Evolutionary conservation across 2,888 invertebrate genomes (phyloP).

Genomic region (Lottia scabra): DNA sequence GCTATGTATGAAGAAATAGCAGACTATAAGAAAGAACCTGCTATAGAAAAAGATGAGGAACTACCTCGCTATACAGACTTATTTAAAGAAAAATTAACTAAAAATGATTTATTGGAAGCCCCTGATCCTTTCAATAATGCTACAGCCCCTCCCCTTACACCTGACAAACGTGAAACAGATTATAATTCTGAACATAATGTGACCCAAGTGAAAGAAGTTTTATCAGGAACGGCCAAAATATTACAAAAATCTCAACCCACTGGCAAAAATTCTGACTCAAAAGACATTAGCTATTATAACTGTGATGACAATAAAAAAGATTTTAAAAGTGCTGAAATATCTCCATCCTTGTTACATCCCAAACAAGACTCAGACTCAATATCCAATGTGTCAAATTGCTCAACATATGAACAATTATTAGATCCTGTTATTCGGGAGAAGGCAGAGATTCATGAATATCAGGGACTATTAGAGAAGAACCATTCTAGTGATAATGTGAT

Average conservation of each 20-base stretch:
- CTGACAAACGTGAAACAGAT: background rate
- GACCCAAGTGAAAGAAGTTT: constrained; percentile 24
- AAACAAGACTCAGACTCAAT: background rate
- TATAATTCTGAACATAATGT: background rate
- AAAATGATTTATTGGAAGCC: constrained; percentile 3
- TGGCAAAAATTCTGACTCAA: background rate
- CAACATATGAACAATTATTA: constrained; percentile 18
- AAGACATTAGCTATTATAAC: constrained; percentile 17
- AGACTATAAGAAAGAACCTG: constrained; percentile 22
- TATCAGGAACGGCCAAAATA: constrained; percentile 22
- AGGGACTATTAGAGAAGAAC: constrained; percentile 12
- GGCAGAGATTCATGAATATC: constrained; percentile 14
- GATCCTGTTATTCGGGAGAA: constrained; percentile 13
- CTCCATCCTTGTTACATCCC: background rate
- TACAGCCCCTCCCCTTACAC: constrained; percentile 24
- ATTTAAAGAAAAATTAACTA: constrained; percentile 16
- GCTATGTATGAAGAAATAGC: constrained; percentile 44
- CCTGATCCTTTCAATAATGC: constrained; percentile 28
- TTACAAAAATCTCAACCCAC: constrained; percentile 14
- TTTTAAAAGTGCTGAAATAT: background rate
- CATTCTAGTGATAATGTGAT: background rate
- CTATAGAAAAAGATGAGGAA: constrained; percentile 17
- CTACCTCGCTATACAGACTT: constrained; percentile 20
- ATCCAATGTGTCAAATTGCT: constrained; percentile 14
- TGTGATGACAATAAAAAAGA: background rate